Conservation (phyloP, 2,888 invertebrate species). For the Sinopyrophorus schimmeli region DNA sequence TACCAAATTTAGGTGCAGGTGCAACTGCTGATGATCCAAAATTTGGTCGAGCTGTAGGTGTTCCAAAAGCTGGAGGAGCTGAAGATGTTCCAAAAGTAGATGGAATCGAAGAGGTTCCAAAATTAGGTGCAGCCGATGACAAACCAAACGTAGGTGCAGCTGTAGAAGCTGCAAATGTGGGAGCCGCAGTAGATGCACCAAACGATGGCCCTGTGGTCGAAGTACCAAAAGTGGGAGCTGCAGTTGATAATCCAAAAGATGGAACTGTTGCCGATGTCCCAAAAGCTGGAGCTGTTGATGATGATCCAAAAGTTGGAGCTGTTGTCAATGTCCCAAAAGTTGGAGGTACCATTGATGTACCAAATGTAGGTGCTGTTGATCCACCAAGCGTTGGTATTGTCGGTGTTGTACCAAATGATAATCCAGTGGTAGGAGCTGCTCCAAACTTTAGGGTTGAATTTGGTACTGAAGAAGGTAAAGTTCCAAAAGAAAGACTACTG, state of each 20-base stretch:
- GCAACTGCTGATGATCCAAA: no score
- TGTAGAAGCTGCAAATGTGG: constrained; percentile 16
- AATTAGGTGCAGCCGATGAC: constrained; percentile 16
- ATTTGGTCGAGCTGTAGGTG: no score
- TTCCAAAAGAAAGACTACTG: background rate
- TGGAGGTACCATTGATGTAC: constrained; percentile 2
- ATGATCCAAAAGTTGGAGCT: background rate
- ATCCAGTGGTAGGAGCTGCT: constrained; percentile 38
- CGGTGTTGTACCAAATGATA: constrained; percentile 46
- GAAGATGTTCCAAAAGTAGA: constrained; percentile 37
- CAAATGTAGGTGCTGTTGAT: constrained; percentile 6
- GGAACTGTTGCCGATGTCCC: constrained; percentile 2
- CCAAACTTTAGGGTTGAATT: no score
- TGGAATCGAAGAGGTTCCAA: background rate
- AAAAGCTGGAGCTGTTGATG: constrained; percentile 2
- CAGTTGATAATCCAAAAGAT: constrained; percentile 16
- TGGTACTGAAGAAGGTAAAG: background rate
- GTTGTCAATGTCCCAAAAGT: constrained; percentile 7
- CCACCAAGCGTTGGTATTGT: background rate
- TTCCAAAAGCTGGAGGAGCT: constrained; percentile 40
- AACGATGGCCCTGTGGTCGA: constrained; percentile 6
- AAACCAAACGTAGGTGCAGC: constrained; percentile 39
- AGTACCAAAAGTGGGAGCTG: constrained; percentile 40
- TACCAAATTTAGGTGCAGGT: no score
- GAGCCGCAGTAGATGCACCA: constrained; percentile 21